Evolutionary conservation across 2,113 vertebrate species (phyloP).

Genomic region (Varanus salvator): DNA sequence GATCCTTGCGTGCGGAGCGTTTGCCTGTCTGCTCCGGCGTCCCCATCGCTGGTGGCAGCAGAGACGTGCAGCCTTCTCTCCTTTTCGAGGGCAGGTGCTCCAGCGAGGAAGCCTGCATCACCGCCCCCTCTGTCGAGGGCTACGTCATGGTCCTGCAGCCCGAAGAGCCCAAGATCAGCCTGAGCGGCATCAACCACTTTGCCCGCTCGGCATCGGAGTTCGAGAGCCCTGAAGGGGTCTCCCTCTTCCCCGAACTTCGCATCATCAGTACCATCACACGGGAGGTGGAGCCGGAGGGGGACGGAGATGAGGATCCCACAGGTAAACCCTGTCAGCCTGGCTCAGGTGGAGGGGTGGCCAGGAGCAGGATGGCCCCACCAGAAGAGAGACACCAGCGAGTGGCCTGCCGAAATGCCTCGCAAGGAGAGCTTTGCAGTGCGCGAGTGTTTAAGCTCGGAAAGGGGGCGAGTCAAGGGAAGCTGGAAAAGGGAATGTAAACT

Average conservation of each 20-base stretch:
- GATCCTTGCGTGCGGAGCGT: too few relatives aligned
- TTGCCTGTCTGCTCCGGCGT: not conserved
- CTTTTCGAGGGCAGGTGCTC: constrained; percentile 81
- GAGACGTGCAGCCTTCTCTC: not conserved
- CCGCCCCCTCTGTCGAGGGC: constrained; percentile 86
- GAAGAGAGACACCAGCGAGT: too few relatives aligned
- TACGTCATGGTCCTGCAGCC: constrained; percentile 96
- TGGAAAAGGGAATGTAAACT: too few relatives aligned
- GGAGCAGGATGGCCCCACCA: too few relatives aligned
- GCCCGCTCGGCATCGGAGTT: constrained; percentile 95
- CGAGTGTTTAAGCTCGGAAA: too few relatives aligned
- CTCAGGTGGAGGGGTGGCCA: not conserved
- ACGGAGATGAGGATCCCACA: constrained; percentile 92
- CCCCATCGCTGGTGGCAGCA: not conserved
- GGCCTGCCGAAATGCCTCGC: too few relatives aligned
- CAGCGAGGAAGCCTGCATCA: constrained; percentile 87
- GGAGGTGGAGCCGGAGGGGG: constrained; percentile 89
- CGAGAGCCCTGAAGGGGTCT: constrained; percentile 89
- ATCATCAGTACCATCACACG: constrained; percentile 97
- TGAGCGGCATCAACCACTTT: constrained; percentile 96
- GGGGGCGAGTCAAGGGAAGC: too few relatives aligned
- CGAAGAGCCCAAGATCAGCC: constrained; percentile 95
- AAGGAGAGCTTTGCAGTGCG: too few relatives aligned
- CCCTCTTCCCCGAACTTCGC: constrained; percentile 93
- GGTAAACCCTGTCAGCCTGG: constrained; percentile 66